These are phyloP conservation scores for Cartodere bifasciata DNA, from an alignment of 2,888 invertebrate species.

Conservation along the genomic window DNA sequence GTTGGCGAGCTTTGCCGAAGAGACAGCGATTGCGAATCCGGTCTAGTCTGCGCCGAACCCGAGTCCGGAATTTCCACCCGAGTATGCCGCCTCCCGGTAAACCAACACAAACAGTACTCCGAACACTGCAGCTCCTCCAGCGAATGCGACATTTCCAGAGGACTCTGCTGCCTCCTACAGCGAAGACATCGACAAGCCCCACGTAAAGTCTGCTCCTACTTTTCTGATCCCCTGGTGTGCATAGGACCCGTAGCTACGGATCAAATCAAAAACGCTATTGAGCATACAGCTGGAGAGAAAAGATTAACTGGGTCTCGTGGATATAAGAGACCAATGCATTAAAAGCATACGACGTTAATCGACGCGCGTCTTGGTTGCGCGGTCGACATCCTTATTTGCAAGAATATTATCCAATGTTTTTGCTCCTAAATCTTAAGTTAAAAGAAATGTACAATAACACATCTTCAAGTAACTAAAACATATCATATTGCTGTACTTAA, in stretches of 20 bases:
- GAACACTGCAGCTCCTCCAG: constrained; percentile 71
- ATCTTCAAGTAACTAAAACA: too few species aligned
- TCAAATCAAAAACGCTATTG: constrained; percentile 54
- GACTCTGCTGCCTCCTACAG: constrained; percentile 78
- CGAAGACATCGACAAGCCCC: constrained; percentile 75
- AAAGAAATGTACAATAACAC: too few species aligned
- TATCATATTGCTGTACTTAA: too few species aligned
- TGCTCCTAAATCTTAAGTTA: too few species aligned
- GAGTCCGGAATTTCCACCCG: constrained; percentile 48
- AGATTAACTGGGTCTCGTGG: constrained; percentile 47
- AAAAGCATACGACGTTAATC: too few species aligned
- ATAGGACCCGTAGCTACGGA: constrained; percentile 75
- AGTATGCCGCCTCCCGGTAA: constrained; percentile 66
- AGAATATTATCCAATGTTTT: too few species aligned
- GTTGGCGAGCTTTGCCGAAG: constrained; percentile 71
- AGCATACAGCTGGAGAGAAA: constrained; percentile 74
- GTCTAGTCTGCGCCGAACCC: constrained; percentile 63
- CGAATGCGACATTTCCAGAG: constrained; percentile 75
- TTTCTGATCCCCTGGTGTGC: constrained; percentile 79
- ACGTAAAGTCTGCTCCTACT: constrained; percentile 82
- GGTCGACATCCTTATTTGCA: too few species aligned
- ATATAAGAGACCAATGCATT: constrained; percentile 39
- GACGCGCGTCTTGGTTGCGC: too few species aligned
- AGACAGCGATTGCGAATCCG: constrained; percentile 76
- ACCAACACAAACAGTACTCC: constrained; percentile 70